Conservation (phyloP, 2,888 invertebrate genomes). For the Stomorhina lunata region DNA sequence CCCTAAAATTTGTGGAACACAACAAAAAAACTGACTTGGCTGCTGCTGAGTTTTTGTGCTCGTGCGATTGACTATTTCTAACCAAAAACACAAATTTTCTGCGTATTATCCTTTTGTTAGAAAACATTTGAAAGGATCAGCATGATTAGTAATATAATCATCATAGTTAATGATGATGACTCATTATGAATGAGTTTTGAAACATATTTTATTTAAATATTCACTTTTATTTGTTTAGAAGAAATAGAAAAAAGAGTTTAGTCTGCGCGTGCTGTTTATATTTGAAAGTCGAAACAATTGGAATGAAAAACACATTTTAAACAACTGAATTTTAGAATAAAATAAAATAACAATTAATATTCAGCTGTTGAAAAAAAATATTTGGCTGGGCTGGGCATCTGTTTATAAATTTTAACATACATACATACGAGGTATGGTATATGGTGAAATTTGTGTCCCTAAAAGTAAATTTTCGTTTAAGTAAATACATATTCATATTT, state of each 20-base stretch:
- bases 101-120: not conserved
- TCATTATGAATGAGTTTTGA: slow-evolving; percentile 22
- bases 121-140: slow-evolving; percentile 43
- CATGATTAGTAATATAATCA: slow-evolving; percentile 48
- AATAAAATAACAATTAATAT: slow-evolving; percentile 5
- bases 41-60: slow-evolving; percentile 38
- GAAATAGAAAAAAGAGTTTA: slow-evolving; percentile 36
- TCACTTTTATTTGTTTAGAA: not conserved
- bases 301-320: slow-evolving; percentile 31
- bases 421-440: no score
- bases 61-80: not conserved
- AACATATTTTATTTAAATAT: not conserved
- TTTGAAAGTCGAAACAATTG: not conserved
- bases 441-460: not conserved
- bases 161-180: no score
- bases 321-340: not conserved
- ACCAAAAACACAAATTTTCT: not conserved
- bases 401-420: no score
- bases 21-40: not conserved
- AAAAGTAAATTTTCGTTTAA: not conserved
- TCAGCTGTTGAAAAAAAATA: slow-evolving; percentile 20
- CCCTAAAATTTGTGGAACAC: not conserved
- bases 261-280: slow-evolving; percentile 25
- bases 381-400: slow-evolving; percentile 4
- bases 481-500: not conserved